Evolutionary conservation across 2,113 vertebrate genomes (phyloP).

Genomic region (Clarias magur): DNA sequence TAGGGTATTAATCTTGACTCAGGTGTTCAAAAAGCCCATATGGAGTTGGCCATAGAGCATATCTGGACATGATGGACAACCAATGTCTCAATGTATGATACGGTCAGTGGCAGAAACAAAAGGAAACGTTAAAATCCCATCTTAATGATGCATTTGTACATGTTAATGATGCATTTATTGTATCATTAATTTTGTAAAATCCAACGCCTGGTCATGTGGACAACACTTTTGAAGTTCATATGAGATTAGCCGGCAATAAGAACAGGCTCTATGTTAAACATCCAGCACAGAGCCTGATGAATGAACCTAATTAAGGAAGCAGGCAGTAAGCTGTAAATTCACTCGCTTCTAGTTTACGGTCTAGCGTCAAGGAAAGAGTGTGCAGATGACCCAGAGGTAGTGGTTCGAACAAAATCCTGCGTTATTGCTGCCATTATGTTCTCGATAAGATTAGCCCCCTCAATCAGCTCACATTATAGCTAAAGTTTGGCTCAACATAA

Average conservation of each 20-base stretch:
- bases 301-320: constrained; percentile 3
- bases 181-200: not conserved
- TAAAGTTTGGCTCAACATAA: not conserved
- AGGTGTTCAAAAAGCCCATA: not conserved
- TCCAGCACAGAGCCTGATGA: constrained; percentile 3
- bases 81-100: not conserved
- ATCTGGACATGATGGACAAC: not conserved
- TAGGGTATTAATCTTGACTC: not conserved
- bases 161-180: too few species aligned
- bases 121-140: not conserved
- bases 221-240: not conserved
- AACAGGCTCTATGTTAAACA: not conserved
- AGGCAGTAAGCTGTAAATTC: constrained; percentile 27
- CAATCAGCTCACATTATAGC: constrained; percentile 43
- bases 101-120: not conserved
- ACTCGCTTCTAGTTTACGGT: constrained; percentile 30
- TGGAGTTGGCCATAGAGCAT: not conserved
- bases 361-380: not conserved
- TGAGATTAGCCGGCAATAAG: not conserved
- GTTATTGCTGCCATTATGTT: constrained; percentile 41
- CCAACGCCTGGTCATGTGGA: not conserved
- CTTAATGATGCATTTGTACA: not conserved
- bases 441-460: constrained; percentile 44
- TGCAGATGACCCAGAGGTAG: constrained; percentile 14
- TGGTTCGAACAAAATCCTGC: constrained; percentile 31